phyloP scores from a whole-genome alignment of 2,888 invertebrate species.

The Erebia ligea region DNA sequence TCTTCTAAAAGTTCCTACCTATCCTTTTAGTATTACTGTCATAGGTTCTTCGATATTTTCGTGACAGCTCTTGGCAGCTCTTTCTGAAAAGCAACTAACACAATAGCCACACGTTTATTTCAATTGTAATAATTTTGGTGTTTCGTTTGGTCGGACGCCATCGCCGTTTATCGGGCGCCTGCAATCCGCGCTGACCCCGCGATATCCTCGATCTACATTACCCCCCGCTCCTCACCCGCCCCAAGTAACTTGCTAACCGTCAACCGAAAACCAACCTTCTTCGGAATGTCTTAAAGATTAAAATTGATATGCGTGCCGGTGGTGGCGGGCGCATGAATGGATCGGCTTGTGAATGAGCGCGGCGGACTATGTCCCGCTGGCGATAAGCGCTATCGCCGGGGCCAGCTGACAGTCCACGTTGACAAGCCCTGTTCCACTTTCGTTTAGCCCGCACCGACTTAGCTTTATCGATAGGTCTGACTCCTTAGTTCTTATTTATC shows the following conservation, averaged over 20 bases:
- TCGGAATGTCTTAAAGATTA: conserved; percentile 54
- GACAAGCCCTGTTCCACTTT: conserved; percentile 82
- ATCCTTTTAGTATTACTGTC: too few relatives aligned
- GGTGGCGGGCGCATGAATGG: conserved; percentile 77
- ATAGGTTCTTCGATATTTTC: neutral
- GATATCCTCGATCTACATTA: conserved; percentile 80
- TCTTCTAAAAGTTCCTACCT: too few relatives aligned
- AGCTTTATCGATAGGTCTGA: conserved; percentile 64
- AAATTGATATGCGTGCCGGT: conserved; percentile 51
- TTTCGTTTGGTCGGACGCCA: conserved; percentile 27
- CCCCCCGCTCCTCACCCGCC: conserved; percentile 56
- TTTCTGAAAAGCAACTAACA: neutral
- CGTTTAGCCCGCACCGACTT: conserved; percentile 65
- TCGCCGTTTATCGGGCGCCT: conserved; percentile 61
- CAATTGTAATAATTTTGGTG: conserved; percentile 29
- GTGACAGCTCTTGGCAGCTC: neutral
- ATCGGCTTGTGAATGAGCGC: conserved; percentile 77
- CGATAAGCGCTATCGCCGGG: conserved; percentile 80
- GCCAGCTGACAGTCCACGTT: conserved; percentile 80
- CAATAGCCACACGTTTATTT: conserved; percentile 11
- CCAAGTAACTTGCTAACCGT: conserved; percentile 24
- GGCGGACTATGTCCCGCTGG: conserved; percentile 77
- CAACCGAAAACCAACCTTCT: conserved; percentile 59
- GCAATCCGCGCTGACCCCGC: conserved; percentile 82
- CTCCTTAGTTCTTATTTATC: conserved; percentile 23